Evolutionary conservation across 2,888 invertebrate genomes (phyloP).

Genomic region (Drosophila monieri): DNA sequence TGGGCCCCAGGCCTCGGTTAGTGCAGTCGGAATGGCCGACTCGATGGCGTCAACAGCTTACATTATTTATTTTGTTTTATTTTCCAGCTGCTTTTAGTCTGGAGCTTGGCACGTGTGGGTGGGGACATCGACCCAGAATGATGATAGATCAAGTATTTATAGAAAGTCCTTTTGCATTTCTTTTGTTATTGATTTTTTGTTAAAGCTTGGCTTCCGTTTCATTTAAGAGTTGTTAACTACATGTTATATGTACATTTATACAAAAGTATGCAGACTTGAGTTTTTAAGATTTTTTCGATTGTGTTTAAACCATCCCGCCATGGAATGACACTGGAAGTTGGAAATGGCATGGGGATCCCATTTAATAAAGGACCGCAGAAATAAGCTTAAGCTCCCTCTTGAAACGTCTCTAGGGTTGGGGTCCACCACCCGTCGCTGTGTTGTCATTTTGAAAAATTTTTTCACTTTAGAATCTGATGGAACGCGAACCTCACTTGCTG

Average conservation of each 20-base stretch:
- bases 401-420: constrained; percentile 15
- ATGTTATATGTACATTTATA: not conserved
- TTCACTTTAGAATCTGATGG: constrained; percentile 22
- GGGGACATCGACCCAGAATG: constrained; percentile 30
- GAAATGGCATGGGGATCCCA: constrained; percentile 2
- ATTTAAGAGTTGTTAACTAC: not conserved
- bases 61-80: constrained; percentile 43
- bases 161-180: constrained; percentile 23
- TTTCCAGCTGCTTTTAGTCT: constrained; percentile 28
- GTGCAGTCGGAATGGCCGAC: constrained; percentile 33
- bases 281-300: not conserved
- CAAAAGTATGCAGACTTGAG: not conserved
- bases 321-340: not conserved
- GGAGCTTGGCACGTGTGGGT: not conserved
- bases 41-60: constrained; percentile 40
- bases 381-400: constrained; percentile 47
- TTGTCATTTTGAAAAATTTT: constrained; percentile 24
- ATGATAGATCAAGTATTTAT: constrained; percentile 45
- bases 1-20: not conserved
- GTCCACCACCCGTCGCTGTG: constrained; percentile 36
- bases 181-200: constrained; percentile 26
- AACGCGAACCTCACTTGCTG: constrained; percentile 15
- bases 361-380: constrained; percentile 57
- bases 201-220: constrained; percentile 4
- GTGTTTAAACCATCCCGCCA: not conserved